Evolutionary conservation across 1,140 invertebrate species (phyloP), one percentile per base, ranked within the genome.

Genomic region (Oreohelix idahoensis): DNA sequence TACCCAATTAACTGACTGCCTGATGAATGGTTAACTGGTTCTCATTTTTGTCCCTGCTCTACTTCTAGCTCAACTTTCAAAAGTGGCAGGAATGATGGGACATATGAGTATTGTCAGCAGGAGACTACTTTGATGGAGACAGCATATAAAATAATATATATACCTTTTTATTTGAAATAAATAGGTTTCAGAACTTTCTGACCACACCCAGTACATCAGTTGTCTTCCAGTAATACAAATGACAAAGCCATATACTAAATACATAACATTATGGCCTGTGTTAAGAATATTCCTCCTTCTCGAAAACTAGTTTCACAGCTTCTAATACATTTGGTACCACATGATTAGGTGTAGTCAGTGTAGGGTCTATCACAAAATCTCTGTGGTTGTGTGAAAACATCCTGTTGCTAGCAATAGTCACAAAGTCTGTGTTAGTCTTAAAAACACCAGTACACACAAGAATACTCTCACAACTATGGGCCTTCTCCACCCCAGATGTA

Each of bases 281-380:
- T 76, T 66, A 81, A 32, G 79, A 35, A 51, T 39, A 81, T 63
- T 45, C 49, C 88, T 95, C 94, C 79, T 90, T 91, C 81, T 94
- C 86, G 88, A 94, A 94, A 20, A 94, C 94, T 36, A 93, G 84
- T 74, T 94, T 90, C 13, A 95, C 93, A 36, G 94, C 94, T 84
- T 94, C 92, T 2, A 92, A 84, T 32, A 95, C 94, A 91, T 94
- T 93, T 39, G 92, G 86, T 45, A 92, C 92, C 26, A 92, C 91
- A 84, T 92, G 91, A n/a, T 87, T 92, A 10, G 94, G 94, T 84
- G 93, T 89, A 84, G 93, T 92, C 13, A 94, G 88, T 51, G 93
- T 91, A 29, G 93, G 92, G 87, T 94, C 94, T 17, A 94, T 86
- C 1, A 92, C 88, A 88, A 93, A 93, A 84, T 93, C 93, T 81